Conservation (phyloP, 2,113 vertebrate species). For the Tupaia chinensis region DNA sequence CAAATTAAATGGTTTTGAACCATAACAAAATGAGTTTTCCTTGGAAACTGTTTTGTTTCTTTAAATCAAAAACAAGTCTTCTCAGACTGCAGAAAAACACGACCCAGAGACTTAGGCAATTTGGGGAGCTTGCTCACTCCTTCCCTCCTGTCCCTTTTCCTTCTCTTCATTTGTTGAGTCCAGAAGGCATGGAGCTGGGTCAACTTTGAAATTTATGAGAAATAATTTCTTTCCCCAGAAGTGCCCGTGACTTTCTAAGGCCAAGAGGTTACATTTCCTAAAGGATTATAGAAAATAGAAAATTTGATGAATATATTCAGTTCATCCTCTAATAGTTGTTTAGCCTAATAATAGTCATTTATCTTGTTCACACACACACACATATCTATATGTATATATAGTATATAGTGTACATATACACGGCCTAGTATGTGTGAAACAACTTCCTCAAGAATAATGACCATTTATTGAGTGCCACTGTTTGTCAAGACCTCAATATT, state of each 20-base stretch:
- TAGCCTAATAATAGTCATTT: not conserved
- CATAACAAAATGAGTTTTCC: constrained; percentile 74
- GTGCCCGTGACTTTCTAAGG: not conserved
- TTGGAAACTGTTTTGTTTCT: constrained; percentile 79
- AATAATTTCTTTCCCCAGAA: not conserved
- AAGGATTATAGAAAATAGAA: not conserved
- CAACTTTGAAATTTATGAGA: not conserved
- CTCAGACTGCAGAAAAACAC: constrained; percentile 56
- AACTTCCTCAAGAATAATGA: not conserved
- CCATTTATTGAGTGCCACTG: not conserved
- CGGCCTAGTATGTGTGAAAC: not conserved
- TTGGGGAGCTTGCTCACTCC: not conserved
- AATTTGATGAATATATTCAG: not conserved
- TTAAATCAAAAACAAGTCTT: constrained; percentile 77
- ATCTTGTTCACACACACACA: no score
- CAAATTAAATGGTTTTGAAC: constrained; percentile 75
- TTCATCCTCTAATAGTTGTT: not conserved
- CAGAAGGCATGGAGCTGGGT: not conserved
- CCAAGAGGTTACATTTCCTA: not conserved
- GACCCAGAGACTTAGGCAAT: constrained; percentile 43
- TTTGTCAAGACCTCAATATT: not conserved
- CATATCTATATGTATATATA: no score
- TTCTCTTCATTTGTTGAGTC: not conserved
- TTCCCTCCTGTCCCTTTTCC: not conserved
- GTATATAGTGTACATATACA: not conserved